A percentile compares a stretch with the other conserved stretches of the same genome.
phyloP scores from a whole-genome alignment of 2,113 vertebrate genomes.

The Budorcas taxicolor region DNA sequence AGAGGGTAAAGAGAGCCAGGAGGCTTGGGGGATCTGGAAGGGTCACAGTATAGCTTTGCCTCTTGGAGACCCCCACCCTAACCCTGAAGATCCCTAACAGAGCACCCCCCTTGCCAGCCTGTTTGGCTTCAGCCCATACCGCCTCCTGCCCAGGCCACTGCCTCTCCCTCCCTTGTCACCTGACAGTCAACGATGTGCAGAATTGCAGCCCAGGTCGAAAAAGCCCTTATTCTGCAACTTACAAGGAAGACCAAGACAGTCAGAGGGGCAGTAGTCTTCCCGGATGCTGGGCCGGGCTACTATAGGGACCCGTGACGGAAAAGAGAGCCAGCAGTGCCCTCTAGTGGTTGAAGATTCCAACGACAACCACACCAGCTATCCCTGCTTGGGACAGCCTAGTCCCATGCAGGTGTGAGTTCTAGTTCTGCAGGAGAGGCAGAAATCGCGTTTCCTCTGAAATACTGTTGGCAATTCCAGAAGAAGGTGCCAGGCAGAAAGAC shows the following conservation, averaged over 20 bases:
- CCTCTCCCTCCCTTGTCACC: not conserved
- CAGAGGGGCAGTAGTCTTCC: not conserved
- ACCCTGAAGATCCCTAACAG: not conserved
- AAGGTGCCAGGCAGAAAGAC: not conserved
- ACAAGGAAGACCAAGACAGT: not conserved
- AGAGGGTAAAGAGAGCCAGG: not conserved
- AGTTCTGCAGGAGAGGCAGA: not conserved
- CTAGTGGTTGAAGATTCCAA: not conserved
- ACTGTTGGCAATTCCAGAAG: not conserved
- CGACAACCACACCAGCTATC: not conserved
- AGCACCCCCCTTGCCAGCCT: not conserved
- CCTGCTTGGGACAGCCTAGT: not conserved
- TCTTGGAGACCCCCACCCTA: not conserved
- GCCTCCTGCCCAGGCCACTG: not conserved
- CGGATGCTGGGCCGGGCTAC: not conserved
- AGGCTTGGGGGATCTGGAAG: not conserved
- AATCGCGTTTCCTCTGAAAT: not conserved
- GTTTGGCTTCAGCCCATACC: not conserved
- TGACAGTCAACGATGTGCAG: not conserved
- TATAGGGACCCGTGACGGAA: not conserved
- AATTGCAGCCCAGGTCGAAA: not conserved
- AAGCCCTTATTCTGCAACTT: not conserved
- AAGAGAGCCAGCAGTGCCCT: not conserved
- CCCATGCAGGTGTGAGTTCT: rapidly evolving
- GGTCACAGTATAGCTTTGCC: not conserved